phyloP scores from a whole-genome alignment of 2,888 invertebrate species.

The Dynastes grantii region DNA sequence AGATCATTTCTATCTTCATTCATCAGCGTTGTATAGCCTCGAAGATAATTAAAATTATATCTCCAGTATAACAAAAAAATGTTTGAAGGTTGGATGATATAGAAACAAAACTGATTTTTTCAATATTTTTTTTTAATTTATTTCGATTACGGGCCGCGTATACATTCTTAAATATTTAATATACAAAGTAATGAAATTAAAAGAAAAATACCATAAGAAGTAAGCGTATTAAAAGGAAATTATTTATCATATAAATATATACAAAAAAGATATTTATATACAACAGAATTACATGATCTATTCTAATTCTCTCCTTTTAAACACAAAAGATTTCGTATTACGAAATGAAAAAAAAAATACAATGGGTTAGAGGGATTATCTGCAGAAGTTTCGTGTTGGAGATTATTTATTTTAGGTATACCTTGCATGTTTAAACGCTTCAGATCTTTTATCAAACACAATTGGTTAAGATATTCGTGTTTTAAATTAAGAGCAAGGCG shows the following conservation, averaged over 20 bases:
- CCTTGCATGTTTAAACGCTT: constrained; percentile 60
- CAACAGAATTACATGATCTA: neutral
- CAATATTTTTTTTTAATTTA: too few species aligned
- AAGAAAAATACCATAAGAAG: neutral
- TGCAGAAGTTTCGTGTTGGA: constrained; percentile 49
- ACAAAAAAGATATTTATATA: constrained; percentile 29
- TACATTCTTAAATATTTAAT: constrained; percentile 2
- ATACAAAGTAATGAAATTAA: neutral
- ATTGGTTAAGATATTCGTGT: constrained; percentile 58
- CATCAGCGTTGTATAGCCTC: too few species aligned
- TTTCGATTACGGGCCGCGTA: constrained; percentile 35
- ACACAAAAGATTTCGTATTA: neutral
- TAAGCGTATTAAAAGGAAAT: constrained; percentile 27
- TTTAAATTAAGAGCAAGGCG: constrained; percentile 26
- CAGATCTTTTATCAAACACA: constrained; percentile 61
- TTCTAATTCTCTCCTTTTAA: neutral
- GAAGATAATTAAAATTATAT: too few species aligned
- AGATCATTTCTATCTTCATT: too few species aligned
- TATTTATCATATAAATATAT: constrained; percentile 39
- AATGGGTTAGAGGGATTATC: constrained; percentile 11
- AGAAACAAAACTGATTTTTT: too few species aligned
- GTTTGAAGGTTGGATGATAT: too few species aligned
- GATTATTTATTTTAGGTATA: constrained; percentile 59
- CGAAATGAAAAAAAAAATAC: neutral
- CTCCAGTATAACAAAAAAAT: too few species aligned